Percentiles rank a stretch among this genome's conserved stretches.
Evolutionary conservation across 2,888 invertebrate species (phyloP).

Genomic region (Pristionchus maxplancki): DNA sequence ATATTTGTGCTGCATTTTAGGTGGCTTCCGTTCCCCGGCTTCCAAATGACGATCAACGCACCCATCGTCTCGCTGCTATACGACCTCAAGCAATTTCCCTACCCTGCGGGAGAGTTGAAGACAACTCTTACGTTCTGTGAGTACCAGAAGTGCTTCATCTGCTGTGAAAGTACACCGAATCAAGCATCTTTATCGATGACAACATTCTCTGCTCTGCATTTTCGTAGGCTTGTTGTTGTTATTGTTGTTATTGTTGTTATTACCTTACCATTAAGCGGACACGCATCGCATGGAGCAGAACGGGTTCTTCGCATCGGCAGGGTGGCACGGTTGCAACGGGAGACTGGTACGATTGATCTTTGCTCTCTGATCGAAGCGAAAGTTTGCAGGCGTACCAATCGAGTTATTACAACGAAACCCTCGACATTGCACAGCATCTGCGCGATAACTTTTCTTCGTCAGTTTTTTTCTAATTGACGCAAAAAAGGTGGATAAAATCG

Average conservation of each 20-base stretch:
- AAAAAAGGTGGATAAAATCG: background rate
- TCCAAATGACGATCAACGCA: background rate
- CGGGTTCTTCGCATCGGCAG: background rate
- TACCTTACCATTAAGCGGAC: background rate
- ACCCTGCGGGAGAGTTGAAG: background rate
- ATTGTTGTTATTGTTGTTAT: no score
- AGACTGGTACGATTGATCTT: background rate
- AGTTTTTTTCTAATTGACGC: no score
- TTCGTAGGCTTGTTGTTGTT: no score
- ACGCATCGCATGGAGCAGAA: background rate
- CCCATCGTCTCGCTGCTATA: constrained; percentile 5
- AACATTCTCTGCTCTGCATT: no score
- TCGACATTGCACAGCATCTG: background rate
- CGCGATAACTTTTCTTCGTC: background rate
- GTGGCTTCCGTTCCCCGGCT: background rate
- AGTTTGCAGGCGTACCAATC: background rate
- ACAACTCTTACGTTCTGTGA: background rate
- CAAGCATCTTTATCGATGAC: no score
- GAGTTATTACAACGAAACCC: background rate
- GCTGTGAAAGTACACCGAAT: no score
- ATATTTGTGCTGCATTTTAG: background rate
- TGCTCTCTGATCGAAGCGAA: no score
- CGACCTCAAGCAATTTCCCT: background rate
- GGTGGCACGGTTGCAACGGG: background rate
- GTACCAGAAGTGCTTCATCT: background rate